Evolutionary conservation across 2,888 invertebrate genomes (phyloP).

Genomic region (Lamproptera curius): DNA sequence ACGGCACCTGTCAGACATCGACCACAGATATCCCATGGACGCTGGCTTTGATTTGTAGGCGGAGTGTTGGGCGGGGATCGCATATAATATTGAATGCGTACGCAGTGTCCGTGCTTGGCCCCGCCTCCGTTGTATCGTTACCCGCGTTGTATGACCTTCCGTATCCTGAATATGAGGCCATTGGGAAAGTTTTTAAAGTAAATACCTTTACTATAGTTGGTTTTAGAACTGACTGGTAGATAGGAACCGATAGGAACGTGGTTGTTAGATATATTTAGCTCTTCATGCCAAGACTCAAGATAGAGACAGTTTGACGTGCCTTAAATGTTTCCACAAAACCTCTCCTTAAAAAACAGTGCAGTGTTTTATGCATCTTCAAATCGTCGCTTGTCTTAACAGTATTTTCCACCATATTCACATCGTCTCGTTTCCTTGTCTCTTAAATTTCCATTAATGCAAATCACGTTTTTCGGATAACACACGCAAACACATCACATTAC

Average conservation of each 20-base stretch:
- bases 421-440: not conserved
- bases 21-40: not conserved
- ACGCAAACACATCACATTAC: not conserved
- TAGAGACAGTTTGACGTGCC: no score
- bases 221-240: no score
- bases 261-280: no score
- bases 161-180: not conserved
- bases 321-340: no score
- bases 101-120: slow-evolving; percentile 6
- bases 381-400: not conserved
- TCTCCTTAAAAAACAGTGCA: no score
- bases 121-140: slow-evolving; percentile 8
- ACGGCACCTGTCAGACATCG: not conserved
- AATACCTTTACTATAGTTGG: no score
- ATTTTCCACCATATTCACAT: not conserved
- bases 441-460: not conserved
- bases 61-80: slow-evolving; percentile 19
- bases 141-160: not conserved
- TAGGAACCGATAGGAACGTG: no score
- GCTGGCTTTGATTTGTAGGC: slow-evolving; percentile 14
- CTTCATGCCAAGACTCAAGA: no score
- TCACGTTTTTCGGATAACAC: not conserved
- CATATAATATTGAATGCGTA: slow-evolving; percentile 16
- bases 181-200: not conserved
- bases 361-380: no score